Evolutionary conservation across 2,888 invertebrate species (phyloP).

Genomic region (Dryococelus australis): DNA sequence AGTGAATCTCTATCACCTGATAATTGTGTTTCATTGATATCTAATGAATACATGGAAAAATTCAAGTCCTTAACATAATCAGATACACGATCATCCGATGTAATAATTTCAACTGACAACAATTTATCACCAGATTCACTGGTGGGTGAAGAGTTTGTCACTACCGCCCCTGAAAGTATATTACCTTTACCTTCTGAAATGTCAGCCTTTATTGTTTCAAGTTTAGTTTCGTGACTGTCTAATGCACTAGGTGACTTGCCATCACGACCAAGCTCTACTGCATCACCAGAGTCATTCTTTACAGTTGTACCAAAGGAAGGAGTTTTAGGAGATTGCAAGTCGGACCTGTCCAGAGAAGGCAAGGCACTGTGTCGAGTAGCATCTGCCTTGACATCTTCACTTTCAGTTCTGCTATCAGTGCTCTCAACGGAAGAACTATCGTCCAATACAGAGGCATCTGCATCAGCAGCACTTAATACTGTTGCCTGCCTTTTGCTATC

Average conservation of each 20-base stretch:
- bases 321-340: background rate
- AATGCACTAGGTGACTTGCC: background rate
- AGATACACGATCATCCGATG: background rate
- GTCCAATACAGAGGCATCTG: background rate
- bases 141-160: background rate
- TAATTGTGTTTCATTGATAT: background rate
- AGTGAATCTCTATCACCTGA: background rate
- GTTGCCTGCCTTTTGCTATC: constrained; percentile 35
- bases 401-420: background rate
- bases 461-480: background rate
- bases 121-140: background rate
- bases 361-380: background rate
- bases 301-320: background rate
- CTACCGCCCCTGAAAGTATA: background rate
- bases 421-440: background rate
- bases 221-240: background rate
- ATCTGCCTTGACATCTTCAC: background rate
- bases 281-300: background rate
- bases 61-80: background rate
- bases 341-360: background rate
- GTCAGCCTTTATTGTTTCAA: background rate
- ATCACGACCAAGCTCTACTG: background rate
- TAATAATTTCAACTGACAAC: background rate
- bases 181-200: background rate
- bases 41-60: background rate